A percentile compares a stretch with the other conserved stretches of the same genome.
These are phyloP conservation scores for Miniopterus natalensis DNA, from an alignment of 2,113 vertebrate genomes.

Conservation along the genomic window DNA sequence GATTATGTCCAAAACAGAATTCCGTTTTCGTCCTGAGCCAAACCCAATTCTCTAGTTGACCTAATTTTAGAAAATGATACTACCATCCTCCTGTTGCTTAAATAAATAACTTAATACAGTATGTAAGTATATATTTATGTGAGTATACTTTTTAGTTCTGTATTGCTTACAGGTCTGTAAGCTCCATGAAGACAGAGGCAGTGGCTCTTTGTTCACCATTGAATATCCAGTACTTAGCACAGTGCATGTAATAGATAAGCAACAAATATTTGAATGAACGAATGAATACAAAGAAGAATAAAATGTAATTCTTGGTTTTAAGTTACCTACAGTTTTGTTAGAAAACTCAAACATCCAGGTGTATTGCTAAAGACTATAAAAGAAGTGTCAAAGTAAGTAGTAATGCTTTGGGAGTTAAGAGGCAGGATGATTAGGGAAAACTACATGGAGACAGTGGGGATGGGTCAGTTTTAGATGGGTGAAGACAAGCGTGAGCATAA, in stretches of 20 bases:
- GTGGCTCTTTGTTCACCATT: not conserved
- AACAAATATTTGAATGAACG: slow-evolving; percentile 13
- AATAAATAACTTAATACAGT: not conserved
- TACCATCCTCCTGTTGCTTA: not conserved
- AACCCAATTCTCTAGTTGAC: not conserved
- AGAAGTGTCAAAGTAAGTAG: not conserved
- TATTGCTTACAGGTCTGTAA: not conserved
- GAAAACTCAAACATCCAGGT: not conserved
- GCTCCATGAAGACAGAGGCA: not conserved
- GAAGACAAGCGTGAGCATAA: not conserved
- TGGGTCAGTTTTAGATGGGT: not conserved
- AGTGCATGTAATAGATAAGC: not conserved
- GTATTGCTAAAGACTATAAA: slow-evolving; percentile 5
- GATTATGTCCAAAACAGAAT: slow-evolving; percentile 2
- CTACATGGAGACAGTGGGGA: not conserved
- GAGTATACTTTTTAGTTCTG: not conserved
- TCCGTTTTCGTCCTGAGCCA: not conserved
- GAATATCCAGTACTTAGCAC: not conserved
- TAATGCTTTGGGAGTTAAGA: not conserved
- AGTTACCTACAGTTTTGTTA: slow-evolving; percentile 45
- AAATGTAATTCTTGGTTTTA: slow-evolving; percentile 29
- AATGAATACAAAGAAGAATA: slow-evolving; percentile 15
- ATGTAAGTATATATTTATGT: not conserved
- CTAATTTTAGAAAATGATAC: slow-evolving; percentile 57
- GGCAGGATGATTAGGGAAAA: not conserved